These are phyloP conservation scores for Capitulum mitella DNA, from an alignment of 2,888 invertebrate species.

Conservation along the genomic window DNA sequence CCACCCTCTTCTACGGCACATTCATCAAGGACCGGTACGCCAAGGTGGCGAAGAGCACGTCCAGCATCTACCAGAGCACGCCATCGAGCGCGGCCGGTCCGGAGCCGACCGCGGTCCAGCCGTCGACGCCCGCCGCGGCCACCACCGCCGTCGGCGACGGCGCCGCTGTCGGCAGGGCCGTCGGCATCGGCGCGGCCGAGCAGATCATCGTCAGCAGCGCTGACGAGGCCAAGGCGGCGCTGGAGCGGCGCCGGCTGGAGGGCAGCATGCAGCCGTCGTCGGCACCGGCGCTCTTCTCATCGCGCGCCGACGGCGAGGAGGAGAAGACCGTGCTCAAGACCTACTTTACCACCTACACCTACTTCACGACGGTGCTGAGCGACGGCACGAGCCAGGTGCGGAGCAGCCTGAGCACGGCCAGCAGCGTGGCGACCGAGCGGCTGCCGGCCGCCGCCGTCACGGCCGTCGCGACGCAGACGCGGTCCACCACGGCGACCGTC, in stretches of 20 bases:
- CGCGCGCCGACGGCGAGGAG: constrained; percentile 11
- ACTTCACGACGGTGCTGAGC: constrained; percentile 33
- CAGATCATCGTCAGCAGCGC: constrained; percentile 32
- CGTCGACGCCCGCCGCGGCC: not conserved
- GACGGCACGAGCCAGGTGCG: constrained; percentile 27
- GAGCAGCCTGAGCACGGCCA: not conserved
- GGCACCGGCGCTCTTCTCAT: not conserved
- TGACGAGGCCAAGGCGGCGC: constrained; percentile 17
- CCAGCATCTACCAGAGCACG: constrained; percentile 47
- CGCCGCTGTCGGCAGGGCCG: constrained; percentile 32
- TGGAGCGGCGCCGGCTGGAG: constrained; percentile 9
- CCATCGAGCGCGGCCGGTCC: constrained; percentile 37
- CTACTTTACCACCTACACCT: constrained; percentile 31
- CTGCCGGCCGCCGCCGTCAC: not conserved
- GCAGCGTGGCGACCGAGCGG: not conserved
- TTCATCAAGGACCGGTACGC: constrained; percentile 50
- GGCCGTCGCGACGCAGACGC: not conserved
- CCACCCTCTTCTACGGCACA: constrained; percentile 51
- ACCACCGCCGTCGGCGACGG: constrained; percentile 5
- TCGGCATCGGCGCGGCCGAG: constrained; percentile 30
- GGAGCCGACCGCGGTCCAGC: not conserved
- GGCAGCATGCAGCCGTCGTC: not conserved
- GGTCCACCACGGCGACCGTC: not conserved
- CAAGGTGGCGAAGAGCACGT: constrained; percentile 51
- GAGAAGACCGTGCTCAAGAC: constrained; percentile 19